Conservation (phyloP, 2,888 invertebrate genomes). For the Microctonus brassicae region DNA sequence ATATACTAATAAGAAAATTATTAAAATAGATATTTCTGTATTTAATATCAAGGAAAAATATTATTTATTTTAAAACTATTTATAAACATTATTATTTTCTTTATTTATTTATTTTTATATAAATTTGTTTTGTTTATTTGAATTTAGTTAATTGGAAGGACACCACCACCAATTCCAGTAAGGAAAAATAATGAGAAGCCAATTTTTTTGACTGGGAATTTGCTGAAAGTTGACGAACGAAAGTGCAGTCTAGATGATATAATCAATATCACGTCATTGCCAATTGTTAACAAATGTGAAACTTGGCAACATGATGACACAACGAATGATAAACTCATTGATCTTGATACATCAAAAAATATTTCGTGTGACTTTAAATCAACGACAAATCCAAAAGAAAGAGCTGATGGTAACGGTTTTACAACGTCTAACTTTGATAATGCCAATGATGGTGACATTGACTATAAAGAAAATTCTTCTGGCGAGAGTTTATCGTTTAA, state of each 20-base stretch:
- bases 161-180: constrained; percentile 71
- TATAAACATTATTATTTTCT: too few species aligned
- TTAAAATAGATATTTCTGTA: too few species aligned
- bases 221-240: constrained; percentile 33
- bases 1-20: too few species aligned
- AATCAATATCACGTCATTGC: constrained; percentile 67
- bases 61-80: background rate
- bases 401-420: constrained; percentile 45
- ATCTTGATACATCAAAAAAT: constrained; percentile 50
- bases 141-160: background rate
- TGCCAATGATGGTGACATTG: constrained; percentile 37
- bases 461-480: constrained; percentile 44
- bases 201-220: constrained; percentile 50
- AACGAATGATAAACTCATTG: constrained; percentile 60
- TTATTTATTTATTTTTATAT: background rate
- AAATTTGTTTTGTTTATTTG: background rate
- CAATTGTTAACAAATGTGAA: constrained; percentile 68
- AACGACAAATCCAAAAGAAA: constrained; percentile 33
- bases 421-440: constrained; percentile 47
- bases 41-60: too few species aligned
- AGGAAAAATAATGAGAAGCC: constrained; percentile 65
- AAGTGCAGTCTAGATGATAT: constrained; percentile 38
- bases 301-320: constrained; percentile 59
- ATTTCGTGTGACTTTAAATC: constrained; percentile 31
- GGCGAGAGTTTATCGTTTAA: constrained; percentile 39